Evolutionary conservation across 2,113 vertebrate genomes (phyloP), one percentile per base, ranked within the genome.

Genomic region (Cnemophilus loriae): DNA sequence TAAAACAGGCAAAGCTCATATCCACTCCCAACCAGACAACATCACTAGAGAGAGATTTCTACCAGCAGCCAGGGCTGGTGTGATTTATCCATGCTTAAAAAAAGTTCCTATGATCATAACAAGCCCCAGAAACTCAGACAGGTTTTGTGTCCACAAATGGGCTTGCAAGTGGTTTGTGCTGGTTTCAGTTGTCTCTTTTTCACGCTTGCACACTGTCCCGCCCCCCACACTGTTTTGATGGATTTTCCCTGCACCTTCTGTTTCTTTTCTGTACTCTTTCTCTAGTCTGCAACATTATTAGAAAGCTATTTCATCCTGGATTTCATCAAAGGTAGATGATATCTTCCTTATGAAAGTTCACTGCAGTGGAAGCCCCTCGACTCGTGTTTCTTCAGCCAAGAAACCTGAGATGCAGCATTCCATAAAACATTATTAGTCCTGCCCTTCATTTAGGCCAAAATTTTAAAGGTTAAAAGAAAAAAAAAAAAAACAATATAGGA

Each of bases 351-450:
- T 8, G 27, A 75, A 84, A 84, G 63, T 52, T 78, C 56, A 78
- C 53, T 78, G 49, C 1, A 3, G 16, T 60, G 44, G 60, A 95
- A 89, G 49, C 32, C 52, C n/a, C 15, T 18, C 28, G 52, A 89
- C 37, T 79, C 26, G 21, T 0, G 1, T 82, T 93, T 92, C 69
- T 41, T 89, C 84, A 75, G 28, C 33, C 46, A 47, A 42, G 93
- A 96, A 95, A 96, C 16, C 21, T 0, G 22, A 95, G 84, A 84
- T 52, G 23, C 1, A 78, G 53, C 56, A 79, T 91, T 91, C 82
- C 68, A n/a, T 78, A 68, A 87, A 94, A 89, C 19, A n/a, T 71
- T 84, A 92, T 91, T 91, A 89, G 44, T 32, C 26, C n/a, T 86
- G 79, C 32, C 68, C 84, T 84, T 71, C 53, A 42, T 46, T 84